These are phyloP conservation scores for Brachionichthys hirsutus DNA, from an alignment of 2,113 vertebrate species.

Conservation along the genomic window DNA sequence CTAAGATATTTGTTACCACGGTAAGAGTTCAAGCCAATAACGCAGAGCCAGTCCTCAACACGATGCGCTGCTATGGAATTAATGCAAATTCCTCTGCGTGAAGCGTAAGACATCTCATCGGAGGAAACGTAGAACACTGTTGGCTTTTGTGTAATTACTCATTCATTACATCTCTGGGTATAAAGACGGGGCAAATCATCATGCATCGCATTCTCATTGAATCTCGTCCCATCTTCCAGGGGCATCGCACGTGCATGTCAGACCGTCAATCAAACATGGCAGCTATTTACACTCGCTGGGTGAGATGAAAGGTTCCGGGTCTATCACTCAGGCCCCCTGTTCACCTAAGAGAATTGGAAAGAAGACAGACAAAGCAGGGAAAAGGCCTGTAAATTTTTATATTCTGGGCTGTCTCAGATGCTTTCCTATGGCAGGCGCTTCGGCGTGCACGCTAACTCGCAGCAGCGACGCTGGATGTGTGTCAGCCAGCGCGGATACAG, in stretches of 20 bases:
- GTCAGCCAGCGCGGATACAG: constrained; percentile 22
- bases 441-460: constrained; percentile 28
- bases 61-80: constrained; percentile 7
- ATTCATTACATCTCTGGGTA: constrained; percentile 48
- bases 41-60: constrained; percentile 6
- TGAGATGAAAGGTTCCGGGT: constrained; percentile 71
- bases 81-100: constrained; percentile 20
- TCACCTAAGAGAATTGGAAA: constrained; percentile 65
- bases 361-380: constrained; percentile 67
- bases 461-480: constrained; percentile 8
- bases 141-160: constrained; percentile 55
- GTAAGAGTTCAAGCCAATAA: constrained; percentile 12
- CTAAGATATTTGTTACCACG: background rate
- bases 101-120: constrained; percentile 26
- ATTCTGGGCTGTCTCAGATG: constrained; percentile 65
- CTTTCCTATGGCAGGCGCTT: constrained; percentile 49
- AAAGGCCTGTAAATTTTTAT: constrained; percentile 63
- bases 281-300: constrained; percentile 76
- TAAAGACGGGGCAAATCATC: constrained; percentile 35
- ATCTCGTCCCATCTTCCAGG: constrained; percentile 40
- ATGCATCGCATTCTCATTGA: constrained; percentile 35
- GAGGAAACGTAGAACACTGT: constrained; percentile 28
- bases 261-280: constrained; percentile 79
- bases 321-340: constrained; percentile 66
- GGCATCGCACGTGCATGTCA: constrained; percentile 64